Evolutionary conservation across 1,140 invertebrate species (phyloP).

Genomic region (Drosophila bocqueti): DNA sequence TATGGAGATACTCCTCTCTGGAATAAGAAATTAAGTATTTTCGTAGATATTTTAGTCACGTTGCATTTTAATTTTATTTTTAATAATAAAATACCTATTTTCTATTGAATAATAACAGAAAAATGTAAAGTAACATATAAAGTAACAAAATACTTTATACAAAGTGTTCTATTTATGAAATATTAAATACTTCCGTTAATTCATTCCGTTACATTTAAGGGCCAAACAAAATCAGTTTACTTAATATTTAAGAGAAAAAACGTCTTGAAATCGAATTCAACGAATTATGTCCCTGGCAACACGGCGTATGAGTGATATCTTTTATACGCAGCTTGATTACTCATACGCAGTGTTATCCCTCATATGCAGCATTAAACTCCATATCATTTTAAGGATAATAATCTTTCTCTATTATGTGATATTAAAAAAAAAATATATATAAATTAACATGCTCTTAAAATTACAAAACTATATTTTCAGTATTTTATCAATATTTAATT

Average conservation of each 20-base stretch:
- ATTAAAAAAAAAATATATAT: no score
- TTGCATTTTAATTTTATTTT: no score
- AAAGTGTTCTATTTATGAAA: no score
- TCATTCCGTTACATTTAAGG: neutral
- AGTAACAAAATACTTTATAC: neutral
- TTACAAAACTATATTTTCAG: no score
- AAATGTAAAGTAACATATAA: neutral
- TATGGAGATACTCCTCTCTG: neutral
- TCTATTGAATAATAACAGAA: neutral
- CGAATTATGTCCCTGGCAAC: neutral
- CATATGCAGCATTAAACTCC: neutral
- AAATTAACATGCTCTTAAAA: no score
- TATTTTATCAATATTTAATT: no score
- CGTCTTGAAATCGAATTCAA: neutral
- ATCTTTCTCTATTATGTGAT: neutral
- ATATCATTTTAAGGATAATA: neutral
- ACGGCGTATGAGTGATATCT: neutral
- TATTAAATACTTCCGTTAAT: no score
- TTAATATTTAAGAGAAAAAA: neutral
- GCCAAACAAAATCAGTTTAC: neutral
- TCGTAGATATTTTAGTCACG: neutral
- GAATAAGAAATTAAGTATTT: neutral
- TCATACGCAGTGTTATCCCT: slow-evolving; percentile 1
- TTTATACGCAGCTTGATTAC: neutral
- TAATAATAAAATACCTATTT: no score